A percentile compares a stretch with the other conserved stretches of the same genome.
phyloP scores from a whole-genome alignment of 1,140 invertebrate genomes.

The Drosophila baimaii region DNA sequence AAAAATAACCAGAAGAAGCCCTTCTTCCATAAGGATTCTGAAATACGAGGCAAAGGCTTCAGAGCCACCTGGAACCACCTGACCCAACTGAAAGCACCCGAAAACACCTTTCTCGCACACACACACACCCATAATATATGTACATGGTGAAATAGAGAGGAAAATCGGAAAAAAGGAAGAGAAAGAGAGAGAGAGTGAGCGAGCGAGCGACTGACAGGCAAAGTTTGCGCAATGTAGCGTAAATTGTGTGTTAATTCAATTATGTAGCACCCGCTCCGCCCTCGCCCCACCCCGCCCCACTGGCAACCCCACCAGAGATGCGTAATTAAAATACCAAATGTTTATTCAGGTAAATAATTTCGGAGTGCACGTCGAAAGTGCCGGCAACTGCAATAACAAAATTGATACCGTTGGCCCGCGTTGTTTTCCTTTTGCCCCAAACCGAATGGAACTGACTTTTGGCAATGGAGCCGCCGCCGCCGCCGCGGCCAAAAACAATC shows the following conservation, averaged over 20 bases:
- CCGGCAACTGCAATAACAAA: conserved; percentile 78
- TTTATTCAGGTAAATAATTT: conserved; percentile 84
- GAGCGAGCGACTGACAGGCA: conserved; percentile 39
- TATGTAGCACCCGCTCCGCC: conserved; percentile 48
- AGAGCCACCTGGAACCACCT: conserved; percentile 5
- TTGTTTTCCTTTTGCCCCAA: conserved; percentile 44
- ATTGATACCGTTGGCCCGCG: conserved; percentile 63
- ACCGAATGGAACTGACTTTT: conserved; percentile 66
- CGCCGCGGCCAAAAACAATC: conserved; percentile 71
- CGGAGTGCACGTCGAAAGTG: conserved; percentile 64
- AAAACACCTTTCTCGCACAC: not conserved
- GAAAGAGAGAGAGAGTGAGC: not conserved
- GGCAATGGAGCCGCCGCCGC: conserved; percentile 56
- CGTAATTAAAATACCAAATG: conserved; percentile 84
- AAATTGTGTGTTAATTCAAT: conserved; percentile 83
- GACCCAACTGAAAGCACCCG: conserved; percentile 11
- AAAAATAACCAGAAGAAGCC: conserved; percentile 6
- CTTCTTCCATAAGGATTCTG: conserved; percentile 7
- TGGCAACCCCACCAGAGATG: conserved; percentile 42
- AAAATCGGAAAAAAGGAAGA: not conserved
- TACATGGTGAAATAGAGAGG: not conserved
- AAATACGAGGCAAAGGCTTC: conserved; percentile 12
- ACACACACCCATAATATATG: conserved; percentile 13
- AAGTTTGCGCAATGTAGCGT: conserved; percentile 80
- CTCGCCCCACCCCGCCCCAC: conserved; percentile 9